phyloP scores from a whole-genome alignment of 2,888 invertebrate species.

The Ferdinandea cuprea region DNA sequence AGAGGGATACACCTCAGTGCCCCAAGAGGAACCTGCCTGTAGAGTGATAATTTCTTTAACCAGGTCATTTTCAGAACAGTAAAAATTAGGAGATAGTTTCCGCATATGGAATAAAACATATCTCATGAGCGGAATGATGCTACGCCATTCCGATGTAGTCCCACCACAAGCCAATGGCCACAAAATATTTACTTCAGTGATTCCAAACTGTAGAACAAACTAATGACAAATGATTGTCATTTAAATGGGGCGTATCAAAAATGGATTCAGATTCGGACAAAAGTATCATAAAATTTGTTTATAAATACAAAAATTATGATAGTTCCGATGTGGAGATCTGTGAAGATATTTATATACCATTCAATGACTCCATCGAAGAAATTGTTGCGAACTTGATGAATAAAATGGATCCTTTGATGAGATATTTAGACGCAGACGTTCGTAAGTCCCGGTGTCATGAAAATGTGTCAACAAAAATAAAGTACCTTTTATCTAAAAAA shows the following conservation, averaged over 20 bases:
- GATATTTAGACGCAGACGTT: slow-evolving; percentile 80
- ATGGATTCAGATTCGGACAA: slow-evolving; percentile 33
- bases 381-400: slow-evolving; percentile 79
- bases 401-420: slow-evolving; percentile 82
- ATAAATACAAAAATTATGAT: slow-evolving; percentile 80
- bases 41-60: too few relatives aligned
- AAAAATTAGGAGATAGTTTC: not conserved
- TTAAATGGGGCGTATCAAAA: slow-evolving; percentile 22
- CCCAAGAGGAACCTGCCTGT: too few relatives aligned
- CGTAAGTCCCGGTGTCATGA: slow-evolving; percentile 73
- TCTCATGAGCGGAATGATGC: too few relatives aligned
- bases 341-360: slow-evolving; percentile 79
- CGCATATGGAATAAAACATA: not conserved
- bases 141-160: not conserved
- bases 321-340: slow-evolving; percentile 75
- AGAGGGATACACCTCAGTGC: too few relatives aligned
- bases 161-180: not conserved
- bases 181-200: slow-evolving; percentile 6
- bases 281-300: slow-evolving; percentile 78
- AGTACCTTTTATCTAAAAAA: not conserved
- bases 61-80: too few relatives aligned
- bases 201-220: not conserved
- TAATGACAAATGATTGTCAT: slow-evolving; percentile 12
- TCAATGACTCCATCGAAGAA: slow-evolving; percentile 79
- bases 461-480: not conserved